Conservation (phyloP, 2,888 invertebrate genomes). For the Lasius platythorax region DNA sequence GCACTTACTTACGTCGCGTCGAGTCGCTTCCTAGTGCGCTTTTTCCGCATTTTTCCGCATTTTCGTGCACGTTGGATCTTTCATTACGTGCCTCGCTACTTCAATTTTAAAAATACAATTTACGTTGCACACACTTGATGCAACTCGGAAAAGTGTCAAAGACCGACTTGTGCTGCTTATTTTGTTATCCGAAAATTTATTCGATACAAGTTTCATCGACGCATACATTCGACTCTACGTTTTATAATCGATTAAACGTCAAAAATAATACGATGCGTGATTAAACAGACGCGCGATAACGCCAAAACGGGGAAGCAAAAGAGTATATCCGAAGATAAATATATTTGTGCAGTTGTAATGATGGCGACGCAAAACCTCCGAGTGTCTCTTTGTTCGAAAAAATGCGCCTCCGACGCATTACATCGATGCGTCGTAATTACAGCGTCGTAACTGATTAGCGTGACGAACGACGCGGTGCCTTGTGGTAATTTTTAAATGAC, state of each 20-base stretch:
- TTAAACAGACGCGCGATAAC: conserved; percentile 15
- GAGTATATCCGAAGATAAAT: background rate
- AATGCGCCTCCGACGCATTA: background rate
- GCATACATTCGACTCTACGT: background rate
- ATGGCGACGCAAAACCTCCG: conserved; percentile 28
- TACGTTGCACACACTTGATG: background rate
- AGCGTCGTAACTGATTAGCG: conserved; percentile 17
- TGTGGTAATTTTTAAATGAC: background rate
- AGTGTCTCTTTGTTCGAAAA: conserved; percentile 49
- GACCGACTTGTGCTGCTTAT: background rate
- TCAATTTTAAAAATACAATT: background rate
- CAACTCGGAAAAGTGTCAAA: background rate
- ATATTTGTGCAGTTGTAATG: no score
- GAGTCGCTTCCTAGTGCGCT: conserved; percentile 55
- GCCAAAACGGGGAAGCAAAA: background rate
- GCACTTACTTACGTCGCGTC: conserved; percentile 45
- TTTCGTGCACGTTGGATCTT: conserved; percentile 5
- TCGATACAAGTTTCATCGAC: no score
- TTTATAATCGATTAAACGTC: background rate
- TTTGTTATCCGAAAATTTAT: background rate
- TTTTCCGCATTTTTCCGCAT: conserved; percentile 41
- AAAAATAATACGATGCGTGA: background rate
- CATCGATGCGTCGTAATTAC: conserved; percentile 27
- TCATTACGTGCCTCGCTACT: conserved; percentile 14
- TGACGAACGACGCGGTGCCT: background rate